Base-by-base conservation (phyloP, 2,797 vertebrate genomes). In the Poeciliopsis turneri region DNA sequence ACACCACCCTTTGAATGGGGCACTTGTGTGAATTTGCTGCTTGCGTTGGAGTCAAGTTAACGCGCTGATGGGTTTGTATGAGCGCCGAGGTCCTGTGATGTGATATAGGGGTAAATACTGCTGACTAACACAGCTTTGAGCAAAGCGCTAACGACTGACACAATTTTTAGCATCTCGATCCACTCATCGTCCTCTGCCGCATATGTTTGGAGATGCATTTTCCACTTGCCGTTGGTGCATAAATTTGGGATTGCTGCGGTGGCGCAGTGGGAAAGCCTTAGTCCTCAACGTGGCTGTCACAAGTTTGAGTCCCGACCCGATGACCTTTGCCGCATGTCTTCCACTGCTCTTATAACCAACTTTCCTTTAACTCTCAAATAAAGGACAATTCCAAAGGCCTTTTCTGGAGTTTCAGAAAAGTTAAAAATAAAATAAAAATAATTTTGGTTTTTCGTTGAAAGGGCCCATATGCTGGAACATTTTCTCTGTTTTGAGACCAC, bases 1-100 rank as follows among this genome's bases (percentile, higher is more conserved):
- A 72, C 78, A 30, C 79, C 23, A n/a, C 77, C n/a, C 20, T 77
- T 80, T 90, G 78, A 85, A 92, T 86, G 23, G 83, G 79, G 74
- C 3, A 5, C 85, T 82, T 90, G 84, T 91, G 79, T 79, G 74
- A 79, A 64, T 81, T 73, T 74, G 47, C 80, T 66, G 77, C 39
- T 51, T 73, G 74, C 72, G 43, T 46, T 30, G n/a, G 70, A 72
- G 45, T 25, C 10, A 57, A 45, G 30, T 72, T 25, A 77, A 41
- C 74, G 71, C 77, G 10, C 68, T 59, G 36, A 53, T 53, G 73
- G 72, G 64, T 80, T 69, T 49, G 77, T 30, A 25, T 28, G 68
- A 77, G 49, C 36, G 33, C 71, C 46, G n/a, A 45, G 30, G 73
- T 72, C 47, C 66, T 39, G 59, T 0, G n/a, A 75, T 49, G 59